Evolutionary conservation across 1,140 invertebrate genomes (phyloP).

Genomic region (Microplitis mediator): DNA sequence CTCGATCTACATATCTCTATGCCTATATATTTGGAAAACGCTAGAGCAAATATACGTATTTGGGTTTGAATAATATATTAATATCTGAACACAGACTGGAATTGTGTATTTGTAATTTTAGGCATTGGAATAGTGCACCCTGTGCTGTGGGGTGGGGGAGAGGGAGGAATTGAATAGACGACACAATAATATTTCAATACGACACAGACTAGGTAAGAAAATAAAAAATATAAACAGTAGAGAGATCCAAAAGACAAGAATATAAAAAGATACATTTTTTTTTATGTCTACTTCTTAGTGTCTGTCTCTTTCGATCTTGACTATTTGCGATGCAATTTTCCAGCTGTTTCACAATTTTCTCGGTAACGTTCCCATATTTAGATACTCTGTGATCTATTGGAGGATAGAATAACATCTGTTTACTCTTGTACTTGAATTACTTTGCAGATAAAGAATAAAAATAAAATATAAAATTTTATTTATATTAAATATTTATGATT

Average conservation of each 20-base stretch:
- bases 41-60: slow-evolving; percentile 5
- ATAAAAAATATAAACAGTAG: not conserved
- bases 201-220: no score
- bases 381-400: slow-evolving; percentile 15
- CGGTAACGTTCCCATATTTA: slow-evolving; percentile 15
- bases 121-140: not conserved
- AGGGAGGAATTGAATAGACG: no score
- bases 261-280: slow-evolving; percentile 14
- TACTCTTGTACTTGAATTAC: not conserved
- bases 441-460: not conserved
- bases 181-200: no score
- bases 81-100: not conserved
- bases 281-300: not conserved
- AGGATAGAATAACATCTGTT: slow-evolving; percentile 11
- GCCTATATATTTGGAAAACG: not conserved
- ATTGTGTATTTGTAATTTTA: slow-evolving; percentile 15
- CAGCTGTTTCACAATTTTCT: slow-evolving; percentile 17
- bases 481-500: not conserved
- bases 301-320: not conserved
- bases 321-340: slow-evolving; percentile 29
- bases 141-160: no score
- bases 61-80: slow-evolving; percentile 23
- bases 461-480: not conserved
- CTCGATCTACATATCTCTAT: not conserved
- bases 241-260: slow-evolving; percentile 4